Base-by-base conservation (phyloP, 2,797 vertebrate genomes). In the Huso huso region DNA sequence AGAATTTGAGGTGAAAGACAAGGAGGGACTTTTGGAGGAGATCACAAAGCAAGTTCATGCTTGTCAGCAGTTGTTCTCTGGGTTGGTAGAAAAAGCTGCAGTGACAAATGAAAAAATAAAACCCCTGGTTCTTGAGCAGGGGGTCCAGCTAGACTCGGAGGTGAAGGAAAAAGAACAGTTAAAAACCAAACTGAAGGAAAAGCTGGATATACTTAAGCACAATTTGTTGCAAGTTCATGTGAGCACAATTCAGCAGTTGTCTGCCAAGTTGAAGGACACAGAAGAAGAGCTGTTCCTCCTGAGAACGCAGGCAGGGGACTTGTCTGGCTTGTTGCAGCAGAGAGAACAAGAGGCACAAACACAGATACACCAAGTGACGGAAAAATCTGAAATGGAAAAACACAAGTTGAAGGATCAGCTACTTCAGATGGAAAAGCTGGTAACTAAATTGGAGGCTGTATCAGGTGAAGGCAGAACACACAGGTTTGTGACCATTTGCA, bases 401-500 rank as follows among this genome's bases (percentile, higher is more conserved):
- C 71, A 7, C 37, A 75, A 59, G 58, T 72, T 88, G 80, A 84
- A 71, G 69, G 74, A 71, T 72, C 85, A 88, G 76, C 83, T 90
- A 62, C 49, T 86, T 72, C 77, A 88, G 63, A 79, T 93, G 74
- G 88, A 88, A 82, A 72, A 60, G 48, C 70, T 90, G n/a, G 68
- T 91, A 50, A 74, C 79, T 58, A 82, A 75, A 18, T 77, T 94
- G 70, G 86, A 92, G 79, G 75, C 77, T 66, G 78, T 78, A 68
- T 76, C 76, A 72, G 78, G 83, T 67, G 76, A 77, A 12, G 69
- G 73, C 65, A 69, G 78, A 74, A 81, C 77, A 3, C 78, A 79
- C 81, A 91, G 89, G 88, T 92, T 86, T 85, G 86, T 89, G 78
- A 78, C 71, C 75, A 58, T 68, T 52, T 53, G 68, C 73, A 74